Conservation (phyloP, 2,888 invertebrate species). For the Ferrisia virgata region DNA sequence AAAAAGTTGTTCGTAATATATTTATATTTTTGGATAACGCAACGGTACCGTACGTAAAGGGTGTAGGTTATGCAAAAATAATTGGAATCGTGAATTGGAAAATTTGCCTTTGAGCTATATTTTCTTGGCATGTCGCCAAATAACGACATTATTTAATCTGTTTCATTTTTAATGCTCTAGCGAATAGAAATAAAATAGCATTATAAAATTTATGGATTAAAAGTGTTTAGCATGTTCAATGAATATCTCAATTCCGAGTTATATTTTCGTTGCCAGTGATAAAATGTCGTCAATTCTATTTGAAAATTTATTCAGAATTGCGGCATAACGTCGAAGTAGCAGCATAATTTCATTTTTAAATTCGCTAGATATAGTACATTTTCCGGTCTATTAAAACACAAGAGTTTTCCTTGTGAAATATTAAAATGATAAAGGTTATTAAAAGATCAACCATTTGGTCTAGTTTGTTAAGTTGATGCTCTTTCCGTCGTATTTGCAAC, state of each 20-base stretch:
- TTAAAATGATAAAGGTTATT: constrained; percentile 21
- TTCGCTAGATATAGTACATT: neutral
- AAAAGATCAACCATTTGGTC: neutral
- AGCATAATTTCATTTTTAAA: neutral
- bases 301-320: neutral
- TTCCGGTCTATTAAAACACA: neutral
- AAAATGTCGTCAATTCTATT: neutral
- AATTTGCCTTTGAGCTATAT: neutral
- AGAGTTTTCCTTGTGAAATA: neutral
- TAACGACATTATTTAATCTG: constrained; percentile 25
- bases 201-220: constrained; percentile 21
- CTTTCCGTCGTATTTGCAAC: neutral
- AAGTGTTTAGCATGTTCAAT: constrained; percentile 22
- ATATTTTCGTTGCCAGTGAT: constrained; percentile 12
- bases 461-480: neutral
- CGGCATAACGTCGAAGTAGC: neutral
- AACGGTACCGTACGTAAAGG: no score
- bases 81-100: constrained; percentile 9
- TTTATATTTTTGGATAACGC: neutral
- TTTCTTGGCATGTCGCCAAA: neutral
- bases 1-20: neutral
- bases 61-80: no score
- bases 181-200: constrained; percentile 26
- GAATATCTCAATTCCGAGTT: neutral
- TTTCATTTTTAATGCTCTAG: constrained; percentile 27